Conservation (phyloP, 2,888 invertebrate species). For the Eretmocerus hayati region DNA sequence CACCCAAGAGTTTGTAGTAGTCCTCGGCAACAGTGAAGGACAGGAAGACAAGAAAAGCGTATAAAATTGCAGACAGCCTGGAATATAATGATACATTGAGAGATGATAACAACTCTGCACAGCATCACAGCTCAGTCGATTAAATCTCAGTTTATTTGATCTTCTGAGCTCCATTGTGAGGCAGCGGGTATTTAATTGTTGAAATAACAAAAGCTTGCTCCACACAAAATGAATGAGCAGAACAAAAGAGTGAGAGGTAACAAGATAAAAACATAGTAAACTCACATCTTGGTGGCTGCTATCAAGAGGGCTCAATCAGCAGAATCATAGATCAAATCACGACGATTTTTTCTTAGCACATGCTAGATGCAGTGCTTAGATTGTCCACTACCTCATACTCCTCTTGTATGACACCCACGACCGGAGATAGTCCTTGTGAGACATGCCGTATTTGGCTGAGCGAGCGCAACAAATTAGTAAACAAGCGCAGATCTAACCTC, state of each 20-base stretch:
- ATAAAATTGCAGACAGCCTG: constrained; percentile 5
- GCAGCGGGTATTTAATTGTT: no score
- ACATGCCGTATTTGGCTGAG: constrained; percentile 18
- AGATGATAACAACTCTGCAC: no score
- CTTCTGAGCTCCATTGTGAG: no score
- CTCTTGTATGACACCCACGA: constrained; percentile 6
- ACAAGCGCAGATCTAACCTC: background rate
- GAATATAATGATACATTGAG: no score
- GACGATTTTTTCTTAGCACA: background rate
- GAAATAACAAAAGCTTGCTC: no score
- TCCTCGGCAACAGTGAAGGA: constrained; percentile 42
- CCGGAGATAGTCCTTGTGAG: constrained; percentile 7
- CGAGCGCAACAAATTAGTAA: no score
- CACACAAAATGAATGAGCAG: no score
- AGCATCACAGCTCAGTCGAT: no score
- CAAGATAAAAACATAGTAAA: no score
- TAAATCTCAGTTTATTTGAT: no score
- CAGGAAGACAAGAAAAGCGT: constrained; percentile 19
- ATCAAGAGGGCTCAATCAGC: background rate
- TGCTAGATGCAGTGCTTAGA: background rate
- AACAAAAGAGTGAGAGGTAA: no score
- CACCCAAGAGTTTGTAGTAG: constrained; percentile 63
- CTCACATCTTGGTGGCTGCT: background rate
- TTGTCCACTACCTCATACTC: background rate
- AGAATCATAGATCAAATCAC: background rate